Evolutionary conservation across 2,888 invertebrate genomes (phyloP).

Genomic region (Perithous albicinctus): DNA sequence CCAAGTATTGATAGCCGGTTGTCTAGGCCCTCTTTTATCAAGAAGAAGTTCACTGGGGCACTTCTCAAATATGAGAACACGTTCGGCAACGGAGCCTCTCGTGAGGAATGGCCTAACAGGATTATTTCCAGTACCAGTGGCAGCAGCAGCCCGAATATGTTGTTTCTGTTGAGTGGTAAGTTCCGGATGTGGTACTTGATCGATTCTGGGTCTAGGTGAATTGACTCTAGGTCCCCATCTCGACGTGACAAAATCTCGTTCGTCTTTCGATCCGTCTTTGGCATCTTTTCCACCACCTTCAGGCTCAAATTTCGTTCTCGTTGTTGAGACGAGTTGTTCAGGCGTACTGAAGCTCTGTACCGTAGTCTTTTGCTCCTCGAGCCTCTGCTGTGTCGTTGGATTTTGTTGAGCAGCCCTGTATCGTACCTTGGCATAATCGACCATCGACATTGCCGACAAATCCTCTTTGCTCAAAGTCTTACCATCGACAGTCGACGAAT

Average conservation of each 20-base stretch:
- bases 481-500: constrained; percentile 54
- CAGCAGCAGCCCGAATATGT: constrained; percentile 84
- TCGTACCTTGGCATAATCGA: constrained; percentile 89
- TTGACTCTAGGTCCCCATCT: constrained; percentile 84
- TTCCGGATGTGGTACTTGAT: constrained; percentile 89
- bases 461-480: constrained; percentile 78
- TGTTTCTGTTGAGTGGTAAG: constrained; percentile 87
- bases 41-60: constrained; percentile 92
- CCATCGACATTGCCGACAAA: constrained; percentile 85
- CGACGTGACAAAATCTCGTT: constrained; percentile 75
- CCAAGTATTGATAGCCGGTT: constrained; percentile 85
- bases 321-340: constrained; percentile 74
- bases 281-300: constrained; percentile 65
- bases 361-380: constrained; percentile 85
- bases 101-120: constrained; percentile 94
- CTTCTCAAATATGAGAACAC: constrained; percentile 95
- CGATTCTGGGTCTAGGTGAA: constrained; percentile 79
- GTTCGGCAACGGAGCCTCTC: constrained; percentile 95
- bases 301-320: constrained; percentile 79
- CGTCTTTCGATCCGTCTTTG: constrained; percentile 73
- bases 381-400: constrained; percentile 83
- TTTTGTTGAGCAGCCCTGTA: constrained; percentile 86
- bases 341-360: constrained; percentile 71
- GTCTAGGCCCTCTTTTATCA: constrained; percentile 88
- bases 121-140: constrained; percentile 85